Evolutionary conservation across 2,888 invertebrate species (phyloP).

Genomic region (Drosophila mayaguana): DNA sequence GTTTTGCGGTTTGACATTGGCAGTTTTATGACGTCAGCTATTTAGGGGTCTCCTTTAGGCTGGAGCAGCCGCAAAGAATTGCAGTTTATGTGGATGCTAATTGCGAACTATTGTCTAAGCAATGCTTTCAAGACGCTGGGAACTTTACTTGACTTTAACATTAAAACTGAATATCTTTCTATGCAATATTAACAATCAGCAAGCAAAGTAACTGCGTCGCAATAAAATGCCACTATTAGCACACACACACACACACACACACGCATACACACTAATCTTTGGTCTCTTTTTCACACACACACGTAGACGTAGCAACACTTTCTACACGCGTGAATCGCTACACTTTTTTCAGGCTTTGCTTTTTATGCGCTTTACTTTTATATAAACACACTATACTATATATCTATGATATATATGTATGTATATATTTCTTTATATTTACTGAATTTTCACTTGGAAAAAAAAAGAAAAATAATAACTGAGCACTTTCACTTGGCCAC

Average conservation of each 20-base stretch:
- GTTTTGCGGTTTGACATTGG: constrained; percentile 33
- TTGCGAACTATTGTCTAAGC: constrained; percentile 65
- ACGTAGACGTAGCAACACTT: too few relatives aligned
- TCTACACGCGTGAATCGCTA: neutral
- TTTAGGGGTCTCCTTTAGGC: constrained; percentile 18
- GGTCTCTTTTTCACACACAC: neutral
- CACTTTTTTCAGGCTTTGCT: neutral
- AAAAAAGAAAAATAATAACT: neutral
- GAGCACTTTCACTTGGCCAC: neutral
- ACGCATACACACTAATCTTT: neutral
- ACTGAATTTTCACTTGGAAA: neutral
- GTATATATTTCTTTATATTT: neutral
- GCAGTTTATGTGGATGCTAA: constrained; percentile 73
- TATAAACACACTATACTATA: too few relatives aligned
- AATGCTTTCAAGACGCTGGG: constrained; percentile 7
- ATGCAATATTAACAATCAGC: neutral
- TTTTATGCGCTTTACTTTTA: neutral
- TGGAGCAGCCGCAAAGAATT: constrained; percentile 38
- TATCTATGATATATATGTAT: too few relatives aligned
- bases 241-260: too few relatives aligned
- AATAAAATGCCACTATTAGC: neutral
- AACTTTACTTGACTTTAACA: neutral
- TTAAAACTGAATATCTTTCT: neutral
- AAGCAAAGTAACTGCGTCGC: neutral
- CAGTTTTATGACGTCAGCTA: constrained; percentile 21